Evolutionary conservation across 2,797 vertebrate species (phyloP).

Genomic region (Muscicapa comitata): DNA sequence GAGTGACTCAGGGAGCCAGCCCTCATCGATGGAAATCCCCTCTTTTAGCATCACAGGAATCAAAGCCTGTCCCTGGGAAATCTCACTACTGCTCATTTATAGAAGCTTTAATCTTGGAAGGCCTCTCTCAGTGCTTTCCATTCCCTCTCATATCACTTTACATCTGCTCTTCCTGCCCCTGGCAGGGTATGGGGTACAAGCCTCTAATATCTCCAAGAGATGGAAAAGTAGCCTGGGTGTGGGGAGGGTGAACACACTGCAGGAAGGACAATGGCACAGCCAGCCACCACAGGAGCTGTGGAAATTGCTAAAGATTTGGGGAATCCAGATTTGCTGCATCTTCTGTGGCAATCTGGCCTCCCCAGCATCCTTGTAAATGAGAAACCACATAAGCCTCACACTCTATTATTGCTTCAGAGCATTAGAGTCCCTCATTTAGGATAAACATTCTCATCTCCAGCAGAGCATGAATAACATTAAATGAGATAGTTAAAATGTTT

Average conservation of each 20-base stretch:
- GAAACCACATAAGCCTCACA: conserved; percentile 40
- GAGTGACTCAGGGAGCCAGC: background rate
- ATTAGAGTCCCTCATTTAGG: conserved; percentile 68
- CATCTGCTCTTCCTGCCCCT: background rate
- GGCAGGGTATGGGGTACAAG: background rate
- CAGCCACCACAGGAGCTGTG: background rate
- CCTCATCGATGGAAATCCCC: background rate
- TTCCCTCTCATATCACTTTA: background rate
- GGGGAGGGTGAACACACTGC: background rate
- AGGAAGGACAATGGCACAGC: background rate
- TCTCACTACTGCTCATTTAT: background rate
- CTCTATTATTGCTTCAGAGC: conserved; percentile 55
- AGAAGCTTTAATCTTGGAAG: background rate
- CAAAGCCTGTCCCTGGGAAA: background rate
- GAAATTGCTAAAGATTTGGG: conserved; percentile 23
- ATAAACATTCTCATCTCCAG: conserved; percentile 72
- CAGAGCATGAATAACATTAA: conserved; percentile 71
- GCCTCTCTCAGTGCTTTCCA: background rate
- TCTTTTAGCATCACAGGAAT: background rate
- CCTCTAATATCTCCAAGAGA: background rate
- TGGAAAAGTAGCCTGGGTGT: background rate
- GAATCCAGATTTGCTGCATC: conserved; percentile 17
- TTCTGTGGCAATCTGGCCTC: conserved; percentile 40
- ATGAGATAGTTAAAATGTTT: conserved; percentile 72
- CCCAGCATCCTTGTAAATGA: conserved; percentile 57